Conservation (phyloP, 2,113 vertebrate genomes). For the Python bivittatus region DNA sequence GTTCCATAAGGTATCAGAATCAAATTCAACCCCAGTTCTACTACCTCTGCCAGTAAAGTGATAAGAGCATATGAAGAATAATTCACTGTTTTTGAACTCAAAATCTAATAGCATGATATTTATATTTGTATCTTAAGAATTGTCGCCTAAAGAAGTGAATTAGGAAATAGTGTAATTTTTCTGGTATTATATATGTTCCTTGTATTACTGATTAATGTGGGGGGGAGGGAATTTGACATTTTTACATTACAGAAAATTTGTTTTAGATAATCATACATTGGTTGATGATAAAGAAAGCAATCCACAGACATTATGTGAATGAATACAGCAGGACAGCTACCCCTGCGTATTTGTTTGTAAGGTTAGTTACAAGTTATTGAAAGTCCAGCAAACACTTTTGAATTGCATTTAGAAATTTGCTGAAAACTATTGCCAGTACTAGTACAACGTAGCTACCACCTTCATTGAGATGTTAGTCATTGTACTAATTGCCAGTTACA, state of each 20-base stretch:
- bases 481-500: background rate
- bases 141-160: background rate
- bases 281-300: background rate
- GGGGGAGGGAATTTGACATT: background rate
- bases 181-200: background rate
- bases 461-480: background rate
- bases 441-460: background rate
- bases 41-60: background rate
- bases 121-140: background rate
- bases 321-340: background rate
- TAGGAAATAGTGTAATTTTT: background rate
- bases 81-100: background rate
- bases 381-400: background rate
- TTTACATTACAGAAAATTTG: background rate
- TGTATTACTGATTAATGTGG: background rate
- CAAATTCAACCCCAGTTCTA: background rate
- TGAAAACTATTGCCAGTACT: background rate
- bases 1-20: background rate
- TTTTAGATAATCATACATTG: background rate
- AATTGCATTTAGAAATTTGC: background rate
- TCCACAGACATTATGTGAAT: background rate
- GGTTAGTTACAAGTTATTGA: background rate
- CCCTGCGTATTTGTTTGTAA: background rate
- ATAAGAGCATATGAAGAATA: background rate
- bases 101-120: background rate